Evolutionary conservation across 2,113 vertebrate species (phyloP).

Genomic region (Pseudonaja textilis): DNA sequence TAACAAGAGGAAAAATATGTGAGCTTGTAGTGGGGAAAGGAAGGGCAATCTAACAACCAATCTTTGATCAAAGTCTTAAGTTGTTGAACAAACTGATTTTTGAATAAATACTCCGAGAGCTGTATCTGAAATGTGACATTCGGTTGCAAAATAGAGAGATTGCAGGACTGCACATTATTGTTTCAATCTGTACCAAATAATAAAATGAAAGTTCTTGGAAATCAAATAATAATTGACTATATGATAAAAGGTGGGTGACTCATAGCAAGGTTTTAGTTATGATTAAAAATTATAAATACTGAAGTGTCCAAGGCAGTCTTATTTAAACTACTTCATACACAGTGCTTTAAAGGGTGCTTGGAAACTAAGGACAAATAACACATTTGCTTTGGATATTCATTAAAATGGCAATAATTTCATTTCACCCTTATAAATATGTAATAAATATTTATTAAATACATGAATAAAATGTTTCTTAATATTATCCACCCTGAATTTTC

Average conservation of each 20-base stretch:
- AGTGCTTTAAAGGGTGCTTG: constrained; percentile 14
- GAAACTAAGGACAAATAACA: constrained; percentile 21
- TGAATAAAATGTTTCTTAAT: constrained; percentile 14
- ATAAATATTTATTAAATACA: constrained; percentile 21
- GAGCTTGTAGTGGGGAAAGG: not conserved
- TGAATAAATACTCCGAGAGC: not conserved
- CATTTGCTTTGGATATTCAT: not conserved
- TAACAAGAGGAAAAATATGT: not conserved
- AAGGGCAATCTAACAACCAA: not conserved
- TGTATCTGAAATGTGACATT: not conserved
- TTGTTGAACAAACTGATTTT: not conserved
- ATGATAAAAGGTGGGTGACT: not conserved
- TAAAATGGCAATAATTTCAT: constrained; percentile 16
- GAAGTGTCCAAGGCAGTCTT: not conserved
- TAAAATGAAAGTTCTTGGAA: not conserved
- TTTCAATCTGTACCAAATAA: not conserved
- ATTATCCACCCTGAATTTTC: constrained; percentile 6
- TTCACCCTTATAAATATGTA: constrained; percentile 8
- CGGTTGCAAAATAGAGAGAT: not conserved
- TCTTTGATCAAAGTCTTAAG: not conserved
- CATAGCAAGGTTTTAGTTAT: not conserved
- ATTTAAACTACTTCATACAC: not conserved
- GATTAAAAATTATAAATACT: not conserved
- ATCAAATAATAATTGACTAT: not conserved
- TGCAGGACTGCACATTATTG: not conserved